A percentile compares a stretch with the other conserved stretches of the same genome.
Evolutionary conservation across 2,113 vertebrate genomes (phyloP).

Genomic region (Chloebia gouldiae): DNA sequence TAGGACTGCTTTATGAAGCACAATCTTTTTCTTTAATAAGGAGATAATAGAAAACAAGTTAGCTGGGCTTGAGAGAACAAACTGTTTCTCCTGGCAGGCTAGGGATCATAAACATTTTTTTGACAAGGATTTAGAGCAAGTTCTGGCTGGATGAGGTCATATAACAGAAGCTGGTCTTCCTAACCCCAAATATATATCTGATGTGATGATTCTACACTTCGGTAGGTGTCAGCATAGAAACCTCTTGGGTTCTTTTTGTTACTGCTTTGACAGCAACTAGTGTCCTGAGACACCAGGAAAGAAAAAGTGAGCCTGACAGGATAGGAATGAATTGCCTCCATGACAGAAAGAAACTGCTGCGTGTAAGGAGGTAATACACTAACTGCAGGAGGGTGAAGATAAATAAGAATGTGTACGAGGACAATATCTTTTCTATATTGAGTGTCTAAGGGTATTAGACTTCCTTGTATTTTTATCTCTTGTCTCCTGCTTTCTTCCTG

Average conservation of each 20-base stretch:
- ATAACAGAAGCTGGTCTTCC: not conserved
- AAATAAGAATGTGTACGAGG: conserved; percentile 35
- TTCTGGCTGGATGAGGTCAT: not conserved
- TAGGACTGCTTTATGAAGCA: conserved; percentile 26
- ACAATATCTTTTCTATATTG: not conserved
- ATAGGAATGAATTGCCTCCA: conserved; percentile 38
- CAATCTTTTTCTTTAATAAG: conserved; percentile 12
- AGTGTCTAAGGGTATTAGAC: conserved; percentile 2
- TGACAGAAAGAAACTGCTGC: not conserved
- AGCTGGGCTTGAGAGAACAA: not conserved
- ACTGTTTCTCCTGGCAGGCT: not conserved
- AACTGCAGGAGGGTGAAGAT: not conserved
- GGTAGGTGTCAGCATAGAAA: conserved; percentile 38
- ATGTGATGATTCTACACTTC: conserved; percentile 7
- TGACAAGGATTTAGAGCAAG: conserved; percentile 10
- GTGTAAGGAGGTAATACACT: not conserved
- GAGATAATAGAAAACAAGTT: not conserved
- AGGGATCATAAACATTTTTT: not conserved
- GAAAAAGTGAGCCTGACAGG: conserved; percentile 35
- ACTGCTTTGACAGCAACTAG: conserved; percentile 43
- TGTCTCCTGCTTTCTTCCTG: not conserved
- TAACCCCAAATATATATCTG: conserved; percentile 21
- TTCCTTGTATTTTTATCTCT: not conserved
- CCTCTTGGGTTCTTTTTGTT: conserved; percentile 58
- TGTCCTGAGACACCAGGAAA: conserved; percentile 42